phyloP scores from a whole-genome alignment of 2,888 invertebrate genomes.

The Polyploca ridens region DNA sequence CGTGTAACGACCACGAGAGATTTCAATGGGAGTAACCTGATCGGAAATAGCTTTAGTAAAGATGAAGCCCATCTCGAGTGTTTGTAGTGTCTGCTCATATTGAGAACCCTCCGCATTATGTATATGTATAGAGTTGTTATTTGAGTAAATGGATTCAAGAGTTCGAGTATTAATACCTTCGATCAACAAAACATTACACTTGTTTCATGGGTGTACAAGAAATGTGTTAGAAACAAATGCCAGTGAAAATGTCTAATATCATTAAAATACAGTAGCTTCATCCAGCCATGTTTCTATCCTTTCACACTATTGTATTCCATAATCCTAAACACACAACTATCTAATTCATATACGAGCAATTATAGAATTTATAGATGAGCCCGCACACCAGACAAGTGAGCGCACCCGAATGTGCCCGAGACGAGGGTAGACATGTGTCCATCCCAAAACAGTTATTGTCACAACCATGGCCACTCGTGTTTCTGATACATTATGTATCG shows the following conservation, averaged over 20 bases:
- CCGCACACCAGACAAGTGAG: constrained; percentile 5
- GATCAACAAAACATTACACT: too few species aligned
- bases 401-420: constrained; percentile 35
- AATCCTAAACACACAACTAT: neutral
- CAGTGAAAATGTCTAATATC: too few species aligned
- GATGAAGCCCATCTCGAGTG: constrained; percentile 39
- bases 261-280: neutral
- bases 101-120: constrained; percentile 40
- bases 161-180: neutral
- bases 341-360: constrained; percentile 6
- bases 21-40: constrained; percentile 27
- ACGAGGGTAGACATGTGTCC: constrained; percentile 68
- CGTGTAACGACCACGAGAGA: constrained; percentile 9
- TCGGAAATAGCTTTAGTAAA: constrained; percentile 42
- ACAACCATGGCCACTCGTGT: constrained; percentile 31
- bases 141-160: neutral
- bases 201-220: too few species aligned
- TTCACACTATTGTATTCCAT: neutral
- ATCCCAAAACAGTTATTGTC: constrained; percentile 53
- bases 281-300: neutral
- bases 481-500: constrained; percentile 7
- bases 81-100: constrained; percentile 28
- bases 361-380: constrained; percentile 12
- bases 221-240: too few species aligned
- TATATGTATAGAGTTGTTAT: constrained; percentile 12